A percentile compares a stretch with the other conserved stretches of the same genome.
Evolutionary conservation across 2,888 invertebrate genomes (phyloP).

Genomic region (Morpho deidamia): DNA sequence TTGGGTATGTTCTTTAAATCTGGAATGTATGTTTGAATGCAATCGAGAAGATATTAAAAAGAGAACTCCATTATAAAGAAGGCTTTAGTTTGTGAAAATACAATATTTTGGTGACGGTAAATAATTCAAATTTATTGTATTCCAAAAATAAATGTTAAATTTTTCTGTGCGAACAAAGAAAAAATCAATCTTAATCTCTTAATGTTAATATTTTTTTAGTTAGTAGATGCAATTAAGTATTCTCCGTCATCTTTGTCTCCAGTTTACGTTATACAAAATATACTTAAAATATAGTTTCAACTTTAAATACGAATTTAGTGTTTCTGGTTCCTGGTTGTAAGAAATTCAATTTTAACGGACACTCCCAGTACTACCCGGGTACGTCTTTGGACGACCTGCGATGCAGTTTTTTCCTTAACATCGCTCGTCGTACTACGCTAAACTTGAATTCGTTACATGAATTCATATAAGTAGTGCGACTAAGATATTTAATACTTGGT

Average conservation of each 20-base stretch:
- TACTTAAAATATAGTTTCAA: neutral
- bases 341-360: constrained; percentile 11
- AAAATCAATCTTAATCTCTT: neutral
- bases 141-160: no score
- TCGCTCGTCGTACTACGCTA: constrained; percentile 56
- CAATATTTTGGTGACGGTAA: no score
- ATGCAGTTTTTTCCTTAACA: constrained; percentile 37
- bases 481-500: constrained; percentile 11
- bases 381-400: constrained; percentile 19
- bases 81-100: no score
- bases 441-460: constrained; percentile 71
- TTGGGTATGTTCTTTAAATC: neutral
- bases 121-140: no score
- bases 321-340: constrained; percentile 4
- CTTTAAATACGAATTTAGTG: constrained; percentile 1
- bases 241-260: neutral
- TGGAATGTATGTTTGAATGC: no score
- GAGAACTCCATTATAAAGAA: no score
- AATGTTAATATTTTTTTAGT: no score
- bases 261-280: neutral
- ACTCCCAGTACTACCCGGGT: neutral
- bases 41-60: no score
- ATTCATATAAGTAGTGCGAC: constrained; percentile 36
- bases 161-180: no score
- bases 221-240: no score